phyloP scores from a whole-genome alignment of 1,140 invertebrate species.

The Odontomachus brunneus region DNA sequence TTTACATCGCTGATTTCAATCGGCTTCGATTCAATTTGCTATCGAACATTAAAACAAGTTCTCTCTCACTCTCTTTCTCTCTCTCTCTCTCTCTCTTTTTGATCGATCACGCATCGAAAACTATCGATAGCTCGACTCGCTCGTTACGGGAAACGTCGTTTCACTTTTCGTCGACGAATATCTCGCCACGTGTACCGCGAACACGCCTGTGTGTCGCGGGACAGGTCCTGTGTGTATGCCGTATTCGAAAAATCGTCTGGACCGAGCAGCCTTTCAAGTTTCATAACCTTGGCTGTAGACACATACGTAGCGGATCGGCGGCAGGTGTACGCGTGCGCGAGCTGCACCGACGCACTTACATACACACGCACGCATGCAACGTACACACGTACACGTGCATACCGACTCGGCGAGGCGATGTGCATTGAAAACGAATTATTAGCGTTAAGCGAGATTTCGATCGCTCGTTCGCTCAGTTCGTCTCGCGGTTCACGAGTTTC shows the following conservation, averaged over 20 bases:
- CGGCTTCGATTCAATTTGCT: no score
- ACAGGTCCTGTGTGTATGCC: background rate
- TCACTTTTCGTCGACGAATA: background rate
- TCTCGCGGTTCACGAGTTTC: background rate
- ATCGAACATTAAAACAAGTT: background rate
- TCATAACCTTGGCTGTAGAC: constrained; percentile 37
- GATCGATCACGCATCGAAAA: background rate
- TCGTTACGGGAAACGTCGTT: background rate
- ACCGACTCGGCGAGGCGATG: constrained; percentile 42
- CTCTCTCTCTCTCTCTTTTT: no score
- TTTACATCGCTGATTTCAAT: no score
- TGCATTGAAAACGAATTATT: constrained; percentile 29
- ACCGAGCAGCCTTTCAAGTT: constrained; percentile 49
- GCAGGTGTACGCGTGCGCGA: constrained; percentile 19
- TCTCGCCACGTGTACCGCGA: background rate
- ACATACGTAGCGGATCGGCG: background rate
- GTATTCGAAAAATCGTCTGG: constrained; percentile 1
- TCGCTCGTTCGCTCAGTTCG: constrained; percentile 58
- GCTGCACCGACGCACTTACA: constrained; percentile 5
- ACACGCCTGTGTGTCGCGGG: background rate
- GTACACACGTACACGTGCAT: background rate
- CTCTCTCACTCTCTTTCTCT: no score
- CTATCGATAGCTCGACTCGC: background rate
- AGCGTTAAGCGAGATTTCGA: constrained; percentile 36
- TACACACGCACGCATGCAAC: constrained; percentile 17